Evolutionary conservation across 1,140 invertebrate genomes (phyloP).

Genomic region (Neodiprion pinetum): DNA sequence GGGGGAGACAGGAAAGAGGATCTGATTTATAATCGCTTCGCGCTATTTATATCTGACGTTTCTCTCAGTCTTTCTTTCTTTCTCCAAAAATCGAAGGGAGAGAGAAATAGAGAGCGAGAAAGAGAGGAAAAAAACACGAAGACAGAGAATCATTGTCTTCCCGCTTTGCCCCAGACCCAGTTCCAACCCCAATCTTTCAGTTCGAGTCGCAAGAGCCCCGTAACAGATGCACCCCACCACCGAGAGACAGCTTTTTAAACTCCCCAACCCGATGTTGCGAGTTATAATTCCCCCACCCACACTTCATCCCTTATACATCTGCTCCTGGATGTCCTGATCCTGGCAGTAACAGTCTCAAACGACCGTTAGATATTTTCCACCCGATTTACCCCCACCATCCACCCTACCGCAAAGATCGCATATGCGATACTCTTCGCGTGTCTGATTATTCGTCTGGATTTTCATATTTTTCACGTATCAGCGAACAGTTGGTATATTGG

Average conservation of each 20-base stretch:
- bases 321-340: constrained; percentile 37
- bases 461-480: too few species aligned
- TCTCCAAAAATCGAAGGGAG: background rate
- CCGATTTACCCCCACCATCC: constrained; percentile 35
- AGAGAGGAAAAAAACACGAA: background rate
- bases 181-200: background rate
- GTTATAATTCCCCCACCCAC: constrained; percentile 21
- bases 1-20: background rate
- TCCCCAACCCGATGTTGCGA: constrained; percentile 37
- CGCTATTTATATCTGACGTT: too few species aligned
- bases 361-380: constrained; percentile 45
- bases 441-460: too few species aligned
- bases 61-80: too few species aligned
- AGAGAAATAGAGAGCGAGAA: background rate
- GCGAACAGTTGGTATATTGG: too few species aligned
- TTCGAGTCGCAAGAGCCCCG: constrained; percentile 41
- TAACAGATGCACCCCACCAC: constrained; percentile 52
- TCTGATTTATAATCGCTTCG: background rate
- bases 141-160: background rate
- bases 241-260: constrained; percentile 54
- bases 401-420: background rate
- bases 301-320: constrained; percentile 29
- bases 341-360: constrained; percentile 48
- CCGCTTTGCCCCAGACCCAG: background rate
- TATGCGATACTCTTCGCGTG: too few species aligned